Evolutionary conservation across 2,888 invertebrate genomes (phyloP).

Genomic region (Leptopilina myrica): DNA sequence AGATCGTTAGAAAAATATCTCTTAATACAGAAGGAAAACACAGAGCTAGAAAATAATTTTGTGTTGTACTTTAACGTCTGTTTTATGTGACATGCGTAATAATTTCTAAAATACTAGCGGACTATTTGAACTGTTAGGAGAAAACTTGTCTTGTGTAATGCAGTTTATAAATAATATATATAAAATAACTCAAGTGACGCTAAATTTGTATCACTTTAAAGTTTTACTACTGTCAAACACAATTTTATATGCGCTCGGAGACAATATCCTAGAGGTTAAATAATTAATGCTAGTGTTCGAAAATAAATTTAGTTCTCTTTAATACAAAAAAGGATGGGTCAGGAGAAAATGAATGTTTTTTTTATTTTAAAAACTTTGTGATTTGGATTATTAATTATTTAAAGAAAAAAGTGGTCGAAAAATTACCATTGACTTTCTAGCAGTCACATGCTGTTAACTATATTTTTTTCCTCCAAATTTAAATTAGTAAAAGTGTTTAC

Average conservation of each 20-base stretch:
- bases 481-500: too few species aligned
- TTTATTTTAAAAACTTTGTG: too few species aligned
- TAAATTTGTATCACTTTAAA: conserved; percentile 2
- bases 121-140: neutral
- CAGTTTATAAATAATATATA: conserved; percentile 16
- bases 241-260: neutral
- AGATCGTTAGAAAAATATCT: too few species aligned
- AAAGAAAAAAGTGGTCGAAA: too few species aligned
- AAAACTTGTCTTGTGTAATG: conserved; percentile 9
- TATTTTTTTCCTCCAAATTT: too few species aligned
- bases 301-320: neutral
- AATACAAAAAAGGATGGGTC: neutral
- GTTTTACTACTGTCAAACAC: neutral
- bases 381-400: too few species aligned
- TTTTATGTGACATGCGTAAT: conserved; percentile 20
- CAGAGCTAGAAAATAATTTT: neutral
- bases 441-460: too few species aligned
- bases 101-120: conserved; percentile 3
- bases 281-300: too few species aligned
- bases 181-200: neutral
- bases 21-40: too few species aligned
- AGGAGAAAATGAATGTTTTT: too few species aligned
- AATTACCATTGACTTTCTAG: too few species aligned
- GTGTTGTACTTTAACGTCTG: neutral
- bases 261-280: neutral